These are phyloP conservation scores for Crepidodera aurea DNA, from an alignment of 2,888 invertebrate species.

Conservation along the genomic window DNA sequence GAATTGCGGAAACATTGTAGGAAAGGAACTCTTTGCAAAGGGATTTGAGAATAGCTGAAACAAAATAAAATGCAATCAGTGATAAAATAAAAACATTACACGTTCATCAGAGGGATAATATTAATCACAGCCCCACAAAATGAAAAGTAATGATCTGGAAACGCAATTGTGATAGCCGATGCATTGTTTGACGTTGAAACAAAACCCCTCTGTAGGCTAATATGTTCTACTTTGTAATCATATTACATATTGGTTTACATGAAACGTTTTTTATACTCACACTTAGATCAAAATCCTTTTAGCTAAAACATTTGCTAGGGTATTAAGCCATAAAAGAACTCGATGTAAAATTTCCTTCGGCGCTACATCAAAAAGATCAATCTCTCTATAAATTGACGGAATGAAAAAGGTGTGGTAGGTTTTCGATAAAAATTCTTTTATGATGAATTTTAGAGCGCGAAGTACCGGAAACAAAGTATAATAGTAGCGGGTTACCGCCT, in stretches of 20 bases:
- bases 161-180: too few relatives aligned
- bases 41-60: conserved; percentile 85
- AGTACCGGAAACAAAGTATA: not conserved
- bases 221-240: too few relatives aligned
- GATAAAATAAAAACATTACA: not conserved
- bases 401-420: not conserved
- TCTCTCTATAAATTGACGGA: not conserved
- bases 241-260: too few relatives aligned
- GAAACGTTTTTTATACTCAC: too few relatives aligned
- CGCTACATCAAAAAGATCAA: not conserved
- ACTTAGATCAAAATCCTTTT: too few relatives aligned
- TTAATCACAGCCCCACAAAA: too few relatives aligned
- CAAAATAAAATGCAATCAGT: conserved; percentile 27
- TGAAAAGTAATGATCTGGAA: too few relatives aligned
- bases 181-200: too few relatives aligned
- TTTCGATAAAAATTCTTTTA: conserved; percentile 9
- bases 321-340: not conserved
- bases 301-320: too few relatives aligned
- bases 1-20: conserved; percentile 88
- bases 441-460: not conserved
- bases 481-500: not conserved
- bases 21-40: conserved; percentile 89
- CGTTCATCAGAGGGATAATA: not conserved
- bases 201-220: too few relatives aligned
- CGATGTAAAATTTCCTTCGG: not conserved